Conservation (phyloP, 2,888 invertebrate species). For the Synanthedon vespiformis region DNA sequence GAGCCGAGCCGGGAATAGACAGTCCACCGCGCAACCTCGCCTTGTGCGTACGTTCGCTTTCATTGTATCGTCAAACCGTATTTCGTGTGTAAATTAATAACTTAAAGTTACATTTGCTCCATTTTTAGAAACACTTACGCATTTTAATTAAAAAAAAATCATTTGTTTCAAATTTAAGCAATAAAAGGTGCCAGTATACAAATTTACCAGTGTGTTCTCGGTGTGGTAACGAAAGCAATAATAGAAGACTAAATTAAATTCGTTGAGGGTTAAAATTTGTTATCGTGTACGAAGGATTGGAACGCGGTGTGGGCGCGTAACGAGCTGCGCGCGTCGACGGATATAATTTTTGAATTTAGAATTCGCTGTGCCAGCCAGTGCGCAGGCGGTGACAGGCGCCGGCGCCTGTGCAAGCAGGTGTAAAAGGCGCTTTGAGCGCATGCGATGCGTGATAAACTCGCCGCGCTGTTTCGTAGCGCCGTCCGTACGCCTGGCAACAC, state of each 20-base stretch:
- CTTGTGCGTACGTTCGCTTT: slow-evolving; percentile 15
- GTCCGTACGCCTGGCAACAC: slow-evolving; percentile 24
- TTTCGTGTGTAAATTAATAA: background rate
- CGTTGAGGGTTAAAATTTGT: background rate
- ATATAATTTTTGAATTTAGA: slow-evolving; percentile 23
- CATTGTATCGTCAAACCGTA: background rate
- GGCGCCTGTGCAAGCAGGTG: slow-evolving; percentile 16
- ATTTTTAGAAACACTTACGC: background rate
- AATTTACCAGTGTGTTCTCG: background rate
- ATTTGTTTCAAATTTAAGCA: background rate
- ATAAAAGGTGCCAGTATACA: background rate
- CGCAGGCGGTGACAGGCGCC: slow-evolving; percentile 10
- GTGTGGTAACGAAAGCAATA: slow-evolving; percentile 17
- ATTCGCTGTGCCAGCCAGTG: slow-evolving; percentile 8
- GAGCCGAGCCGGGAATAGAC: slow-evolving; percentile 59
- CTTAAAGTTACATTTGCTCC: too few relatives aligned
- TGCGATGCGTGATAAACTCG: slow-evolving; percentile 63
- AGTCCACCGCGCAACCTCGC: slow-evolving; percentile 48
- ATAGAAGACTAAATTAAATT: slow-evolving; percentile 5
- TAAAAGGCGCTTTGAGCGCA: slow-evolving; percentile 13
- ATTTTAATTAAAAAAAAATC: too few relatives aligned
- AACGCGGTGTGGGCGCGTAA: slow-evolving; percentile 15
- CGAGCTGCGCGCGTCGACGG: slow-evolving; percentile 13
- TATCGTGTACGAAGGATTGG: slow-evolving; percentile 17
- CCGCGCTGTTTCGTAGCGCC: slow-evolving; percentile 46